A percentile compares a stretch with the other conserved stretches of the same genome.
These are phyloP conservation scores for Staurois parvus DNA, from an alignment of 2,797 vertebrate genomes.

Conservation along the genomic window DNA sequence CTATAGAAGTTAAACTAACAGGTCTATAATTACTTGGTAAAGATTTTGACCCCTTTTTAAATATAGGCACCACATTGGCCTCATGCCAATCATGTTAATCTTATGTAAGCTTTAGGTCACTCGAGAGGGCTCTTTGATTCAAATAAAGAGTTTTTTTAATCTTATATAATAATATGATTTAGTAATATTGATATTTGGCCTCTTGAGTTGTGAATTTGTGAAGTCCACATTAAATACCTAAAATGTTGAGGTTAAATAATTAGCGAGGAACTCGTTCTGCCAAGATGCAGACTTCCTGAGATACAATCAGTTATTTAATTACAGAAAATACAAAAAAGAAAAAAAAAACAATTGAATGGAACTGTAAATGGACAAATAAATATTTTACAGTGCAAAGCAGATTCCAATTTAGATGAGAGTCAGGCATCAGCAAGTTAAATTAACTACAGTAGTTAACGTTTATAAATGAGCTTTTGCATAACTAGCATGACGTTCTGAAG, in stretches of 20 bases:
- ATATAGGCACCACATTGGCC: too few species aligned
- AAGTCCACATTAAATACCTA: too few species aligned
- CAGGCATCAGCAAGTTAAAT: conserved; percentile 68
- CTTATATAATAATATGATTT: too few species aligned
- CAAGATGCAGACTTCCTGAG: background rate
- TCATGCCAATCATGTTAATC: too few species aligned
- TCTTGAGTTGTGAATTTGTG: too few species aligned
- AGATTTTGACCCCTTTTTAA: too few species aligned
- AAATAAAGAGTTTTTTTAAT: too few species aligned
- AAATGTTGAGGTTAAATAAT: background rate
- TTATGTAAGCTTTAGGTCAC: too few species aligned
- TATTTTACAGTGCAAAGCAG: conserved; percentile 62
- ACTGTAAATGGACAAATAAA: conserved; percentile 60
- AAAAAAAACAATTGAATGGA: background rate
- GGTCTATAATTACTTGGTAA: too few species aligned
- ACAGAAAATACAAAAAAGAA: background rate
- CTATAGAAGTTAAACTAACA: too few species aligned
- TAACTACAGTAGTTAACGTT: conserved; percentile 72
- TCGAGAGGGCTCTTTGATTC: too few species aligned
- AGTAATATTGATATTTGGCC: too few species aligned
- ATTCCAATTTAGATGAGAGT: conserved; percentile 64
- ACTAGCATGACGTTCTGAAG: conserved; percentile 65
- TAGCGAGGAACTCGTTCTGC: background rate
- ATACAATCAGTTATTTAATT: conserved; percentile 38
- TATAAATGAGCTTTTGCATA: conserved; percentile 69